Evolutionary conservation across 1,140 invertebrate genomes (phyloP), one percentile per base, ranked within the genome.

Genomic region (Colletes gigas): DNA sequence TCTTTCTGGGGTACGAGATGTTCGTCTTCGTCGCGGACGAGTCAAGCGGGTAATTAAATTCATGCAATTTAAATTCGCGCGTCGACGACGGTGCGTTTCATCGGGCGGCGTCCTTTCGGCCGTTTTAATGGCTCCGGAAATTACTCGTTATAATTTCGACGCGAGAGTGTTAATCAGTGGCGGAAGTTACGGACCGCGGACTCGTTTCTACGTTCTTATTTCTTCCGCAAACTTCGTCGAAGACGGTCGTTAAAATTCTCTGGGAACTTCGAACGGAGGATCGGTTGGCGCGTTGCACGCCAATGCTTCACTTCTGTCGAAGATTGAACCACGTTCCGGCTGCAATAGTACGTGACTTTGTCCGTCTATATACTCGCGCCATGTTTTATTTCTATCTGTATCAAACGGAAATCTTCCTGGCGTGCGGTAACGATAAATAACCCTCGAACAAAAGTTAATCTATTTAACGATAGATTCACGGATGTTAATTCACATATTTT

Each of bases 201-300:
- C 10, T 47, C 12, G 12, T 57, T 7, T 60, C 67, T 39, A 39
- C 55, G 59, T 62, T 85, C 66, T 73, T 82, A 73, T 81, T 83
- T 74, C 44, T 65, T 12, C 15, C 66, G 69, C 65, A 73, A 87
- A 86, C 52, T 86, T 78, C 52, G 17, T 57, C 60, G 70, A 60
- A 68, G 77, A 44, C 59, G 62, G 78, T 81, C 76, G 85, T 86
- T 83, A 80, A 79, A 72, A 77, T 82, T 75, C 74, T 55, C 41
- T 63, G 52, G 30, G 6, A 85, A 85, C 44, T 82, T 82, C 15
- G 19, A 30, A 50, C 82, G 62, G 54, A 76, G 82, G 79, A 72
- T 80, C 78, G 80, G 65, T 70, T 73, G 17, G 74, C 67, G 44
- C 68, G 80, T 67, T 67, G 72, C 65, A 67, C 65, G 65, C n/a